Evolutionary conservation across 2,113 vertebrate genomes (phyloP).

Genomic region (Ursus arctos): DNA sequence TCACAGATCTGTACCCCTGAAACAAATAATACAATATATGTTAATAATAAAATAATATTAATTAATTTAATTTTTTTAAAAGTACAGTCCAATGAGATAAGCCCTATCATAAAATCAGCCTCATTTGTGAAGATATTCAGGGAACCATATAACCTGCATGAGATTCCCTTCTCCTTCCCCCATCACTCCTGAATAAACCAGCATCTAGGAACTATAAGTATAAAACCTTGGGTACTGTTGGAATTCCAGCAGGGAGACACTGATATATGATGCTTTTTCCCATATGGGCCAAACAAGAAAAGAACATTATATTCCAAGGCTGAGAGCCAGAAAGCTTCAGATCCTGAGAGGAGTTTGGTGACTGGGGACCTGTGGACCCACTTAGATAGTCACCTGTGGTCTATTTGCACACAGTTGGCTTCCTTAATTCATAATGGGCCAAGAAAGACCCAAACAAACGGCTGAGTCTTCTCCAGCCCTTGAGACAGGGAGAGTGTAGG

Average conservation of each 20-base stretch:
- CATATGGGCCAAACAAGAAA: not conserved
- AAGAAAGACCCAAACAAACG: not conserved
- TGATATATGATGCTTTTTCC: not conserved
- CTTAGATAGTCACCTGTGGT: not conserved
- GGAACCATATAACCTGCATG: not conserved
- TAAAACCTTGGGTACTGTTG: not conserved
- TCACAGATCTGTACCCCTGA: too few species aligned
- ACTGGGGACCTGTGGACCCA: not conserved
- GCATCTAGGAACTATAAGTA: not conserved
- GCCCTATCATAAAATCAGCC: not conserved
- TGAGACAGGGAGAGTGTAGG: not conserved
- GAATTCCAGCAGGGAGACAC: not conserved
- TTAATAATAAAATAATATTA: too few species aligned
- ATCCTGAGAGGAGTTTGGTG: not conserved
- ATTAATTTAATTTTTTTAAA: too few species aligned
- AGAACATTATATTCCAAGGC: not conserved
- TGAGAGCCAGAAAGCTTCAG: not conserved
- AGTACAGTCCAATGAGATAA: not conserved
- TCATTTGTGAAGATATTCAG: not conserved
- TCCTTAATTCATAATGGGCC: not conserved
- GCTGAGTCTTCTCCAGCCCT: not conserved
- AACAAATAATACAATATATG: too few species aligned
- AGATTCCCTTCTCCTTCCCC: not conserved
- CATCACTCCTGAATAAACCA: slow-evolving; percentile 22
- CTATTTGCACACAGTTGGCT: not conserved